These are phyloP conservation scores for Psephotus haematonotus DNA, from an alignment of 2,113 vertebrate genomes.

Conservation along the genomic window DNA sequence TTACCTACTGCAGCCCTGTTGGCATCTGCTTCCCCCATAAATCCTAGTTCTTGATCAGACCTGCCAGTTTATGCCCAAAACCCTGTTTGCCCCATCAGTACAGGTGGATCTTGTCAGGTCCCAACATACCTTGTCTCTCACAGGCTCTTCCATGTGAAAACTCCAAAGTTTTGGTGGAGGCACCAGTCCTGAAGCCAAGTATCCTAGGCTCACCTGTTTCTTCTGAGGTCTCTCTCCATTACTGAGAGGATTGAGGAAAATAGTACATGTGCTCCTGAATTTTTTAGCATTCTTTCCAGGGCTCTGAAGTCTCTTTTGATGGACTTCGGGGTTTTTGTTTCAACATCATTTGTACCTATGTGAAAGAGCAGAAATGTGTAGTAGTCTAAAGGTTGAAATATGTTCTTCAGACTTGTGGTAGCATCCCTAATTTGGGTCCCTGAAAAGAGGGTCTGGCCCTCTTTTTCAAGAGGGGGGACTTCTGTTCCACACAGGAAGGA, in stretches of 20 bases:
- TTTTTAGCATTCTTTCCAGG: neutral
- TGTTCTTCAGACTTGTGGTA: neutral
- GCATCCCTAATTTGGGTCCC: neutral
- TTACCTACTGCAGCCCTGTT: neutral
- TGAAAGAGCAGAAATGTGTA: neutral
- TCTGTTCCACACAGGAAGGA: neutral
- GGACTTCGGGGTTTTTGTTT: neutral
- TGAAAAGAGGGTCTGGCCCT: neutral
- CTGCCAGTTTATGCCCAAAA: neutral
- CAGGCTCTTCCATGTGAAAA: neutral
- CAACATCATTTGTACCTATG: neutral
- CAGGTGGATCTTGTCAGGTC: neutral
- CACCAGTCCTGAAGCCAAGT: neutral
- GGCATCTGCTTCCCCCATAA: neutral
- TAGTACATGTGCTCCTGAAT: neutral
- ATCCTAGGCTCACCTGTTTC: neutral
- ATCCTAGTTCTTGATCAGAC: neutral
- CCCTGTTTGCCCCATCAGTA: neutral
- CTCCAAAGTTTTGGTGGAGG: neutral
- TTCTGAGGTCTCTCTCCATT: neutral
- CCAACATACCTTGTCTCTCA: neutral
- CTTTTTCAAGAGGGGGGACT: neutral
- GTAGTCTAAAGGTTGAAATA: neutral
- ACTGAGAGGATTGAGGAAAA: neutral
- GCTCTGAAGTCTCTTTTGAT: neutral